Percentiles rank a stretch among this genome's conserved stretches.
These are phyloP conservation scores for Drosophila suzukii DNA, from an alignment of 1,140 invertebrate species.

Conservation along the genomic window DNA sequence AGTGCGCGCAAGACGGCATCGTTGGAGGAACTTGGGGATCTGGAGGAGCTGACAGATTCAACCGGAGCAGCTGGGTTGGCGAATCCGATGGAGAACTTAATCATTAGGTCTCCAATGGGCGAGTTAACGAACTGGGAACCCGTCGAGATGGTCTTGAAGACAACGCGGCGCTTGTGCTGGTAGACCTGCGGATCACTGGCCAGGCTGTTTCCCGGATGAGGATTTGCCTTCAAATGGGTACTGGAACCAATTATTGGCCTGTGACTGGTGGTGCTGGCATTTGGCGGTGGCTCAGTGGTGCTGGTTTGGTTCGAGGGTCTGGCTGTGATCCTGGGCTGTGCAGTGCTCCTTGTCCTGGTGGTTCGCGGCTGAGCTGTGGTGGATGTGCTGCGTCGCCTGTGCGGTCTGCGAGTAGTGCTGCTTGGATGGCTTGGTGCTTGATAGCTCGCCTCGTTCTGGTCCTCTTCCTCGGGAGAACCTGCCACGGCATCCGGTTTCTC, in stretches of 20 bases:
- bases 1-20: slow-evolving; percentile 55
- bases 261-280: neutral
- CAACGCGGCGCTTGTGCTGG: slow-evolving; percentile 73
- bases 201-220: slow-evolving; percentile 14
- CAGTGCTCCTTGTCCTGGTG: slow-evolving; percentile 25
- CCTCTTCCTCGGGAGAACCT: slow-evolving; percentile 32
- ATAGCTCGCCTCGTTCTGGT: slow-evolving; percentile 29
- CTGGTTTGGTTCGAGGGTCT: slow-evolving; percentile 29
- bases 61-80: slow-evolving; percentile 49
- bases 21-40: slow-evolving; percentile 9
- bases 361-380: slow-evolving; percentile 49
- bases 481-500: slow-evolving; percentile 59
- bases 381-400: slow-evolving; percentile 22
- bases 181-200: slow-evolving; percentile 57
- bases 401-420: slow-evolving; percentile 14
- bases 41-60: neutral
- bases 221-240: neutral
- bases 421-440: slow-evolving; percentile 20
- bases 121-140: slow-evolving; percentile 75
- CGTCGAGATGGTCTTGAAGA: slow-evolving; percentile 77
- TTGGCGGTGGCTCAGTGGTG: slow-evolving; percentile 21
- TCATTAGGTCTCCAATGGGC: slow-evolving; percentile 76
- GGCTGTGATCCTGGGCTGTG: slow-evolving; percentile 6
- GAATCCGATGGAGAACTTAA: slow-evolving; percentile 77
- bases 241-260: slow-evolving; percentile 12